A percentile compares a stretch with the other conserved stretches of the same genome.
These are phyloP conservation scores for Verasper variegatus DNA, from an alignment of 2,113 vertebrate species.

Conservation along the genomic window DNA sequence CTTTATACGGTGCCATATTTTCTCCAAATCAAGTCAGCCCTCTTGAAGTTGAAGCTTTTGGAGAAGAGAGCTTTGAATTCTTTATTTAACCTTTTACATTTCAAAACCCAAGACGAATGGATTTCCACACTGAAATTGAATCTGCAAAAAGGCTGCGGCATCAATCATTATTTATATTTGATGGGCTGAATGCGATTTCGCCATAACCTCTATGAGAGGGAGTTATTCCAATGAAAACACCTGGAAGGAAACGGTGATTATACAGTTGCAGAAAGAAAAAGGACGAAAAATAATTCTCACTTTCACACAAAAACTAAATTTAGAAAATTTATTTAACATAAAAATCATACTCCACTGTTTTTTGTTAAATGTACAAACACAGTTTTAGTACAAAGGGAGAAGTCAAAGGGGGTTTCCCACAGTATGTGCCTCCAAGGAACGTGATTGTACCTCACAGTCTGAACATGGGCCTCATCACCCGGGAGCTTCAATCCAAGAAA, in stretches of 20 bases:
- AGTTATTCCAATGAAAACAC: too few species aligned
- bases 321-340: slow-evolving; percentile 83
- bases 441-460: slow-evolving; percentile 80
- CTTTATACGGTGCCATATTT: not conserved
- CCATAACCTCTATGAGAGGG: too few species aligned
- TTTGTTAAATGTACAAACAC: slow-evolving; percentile 71
- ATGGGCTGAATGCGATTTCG: not conserved
- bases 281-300: not conserved
- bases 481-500: slow-evolving; percentile 55
- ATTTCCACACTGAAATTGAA: slow-evolving; percentile 1
- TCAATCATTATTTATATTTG: slow-evolving; percentile 8
- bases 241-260: not conserved
- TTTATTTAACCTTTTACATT: too few species aligned
- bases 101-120: not conserved
- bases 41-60: too few species aligned
- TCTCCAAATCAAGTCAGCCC: not conserved
- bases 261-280: not conserved
- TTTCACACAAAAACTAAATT: slow-evolving; percentile 64
- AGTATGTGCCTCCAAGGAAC: slow-evolving; percentile 41
- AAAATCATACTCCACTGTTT: slow-evolving; percentile 77
- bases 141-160: not conserved
- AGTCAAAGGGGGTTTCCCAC: slow-evolving; percentile 53
- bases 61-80: too few species aligned
- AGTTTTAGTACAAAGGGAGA: slow-evolving; percentile 74
- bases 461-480: slow-evolving; percentile 36